Conservation (phyloP, 2,888 invertebrate genomes). For the Gastracanthus pulcherrimus region DNA sequence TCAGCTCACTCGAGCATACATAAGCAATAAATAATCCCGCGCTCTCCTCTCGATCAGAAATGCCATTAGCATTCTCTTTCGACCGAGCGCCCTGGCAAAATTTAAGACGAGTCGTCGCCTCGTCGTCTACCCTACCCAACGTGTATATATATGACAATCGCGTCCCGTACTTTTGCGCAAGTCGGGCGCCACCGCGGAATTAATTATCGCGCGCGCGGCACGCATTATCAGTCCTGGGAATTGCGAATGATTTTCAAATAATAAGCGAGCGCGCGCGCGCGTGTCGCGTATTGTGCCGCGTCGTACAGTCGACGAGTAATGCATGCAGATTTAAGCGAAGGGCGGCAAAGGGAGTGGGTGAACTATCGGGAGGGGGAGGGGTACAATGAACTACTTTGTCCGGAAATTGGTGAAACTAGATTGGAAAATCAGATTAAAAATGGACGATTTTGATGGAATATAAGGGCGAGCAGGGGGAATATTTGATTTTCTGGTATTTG, state of each 20-base stretch:
- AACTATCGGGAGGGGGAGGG: slow-evolving; percentile 5
- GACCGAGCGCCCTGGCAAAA: background rate
- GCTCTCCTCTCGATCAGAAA: slow-evolving; percentile 13
- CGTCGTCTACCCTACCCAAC: background rate
- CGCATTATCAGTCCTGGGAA: slow-evolving; percentile 18
- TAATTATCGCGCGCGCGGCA: slow-evolving; percentile 12
- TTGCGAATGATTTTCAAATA: slow-evolving; percentile 22
- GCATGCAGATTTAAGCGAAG: background rate
- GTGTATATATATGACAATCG: background rate
- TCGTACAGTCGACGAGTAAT: too few species aligned
- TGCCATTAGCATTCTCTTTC: slow-evolving; percentile 36
- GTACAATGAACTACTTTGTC: slow-evolving; percentile 18
- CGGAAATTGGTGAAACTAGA: background rate
- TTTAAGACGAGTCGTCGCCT: slow-evolving; percentile 23
- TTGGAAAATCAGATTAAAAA: slow-evolving; percentile 33
- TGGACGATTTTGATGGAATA: background rate
- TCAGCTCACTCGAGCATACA: background rate
- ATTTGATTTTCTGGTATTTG: too few species aligned
- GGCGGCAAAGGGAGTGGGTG: background rate
- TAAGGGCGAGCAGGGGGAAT: background rate
- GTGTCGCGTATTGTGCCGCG: background rate
- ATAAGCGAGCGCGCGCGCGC: background rate
- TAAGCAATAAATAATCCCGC: slow-evolving; percentile 29
- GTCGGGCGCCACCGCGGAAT: background rate
- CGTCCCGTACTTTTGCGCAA: background rate